Percentiles rank a stretch among this genome's conserved stretches.
Evolutionary conservation across 30 jellyfish, hydroid and myxozoan species (phyloP).

Genomic region (Aurelia coerulea): DNA sequence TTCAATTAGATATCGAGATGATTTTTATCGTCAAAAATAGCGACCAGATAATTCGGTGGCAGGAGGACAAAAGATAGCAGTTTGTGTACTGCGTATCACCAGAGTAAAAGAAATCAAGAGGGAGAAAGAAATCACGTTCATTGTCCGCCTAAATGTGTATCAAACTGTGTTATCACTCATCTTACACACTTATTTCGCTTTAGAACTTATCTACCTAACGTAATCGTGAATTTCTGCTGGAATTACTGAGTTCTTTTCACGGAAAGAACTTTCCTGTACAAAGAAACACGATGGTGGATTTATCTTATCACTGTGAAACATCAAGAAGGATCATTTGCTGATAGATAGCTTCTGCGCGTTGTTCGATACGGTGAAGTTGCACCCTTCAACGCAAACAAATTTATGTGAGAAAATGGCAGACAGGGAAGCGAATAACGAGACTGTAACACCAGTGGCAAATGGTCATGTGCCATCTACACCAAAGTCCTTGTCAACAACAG

Average conservation of each 20-base stretch:
- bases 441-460: conserved; percentile 25
- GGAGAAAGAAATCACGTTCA: not conserved
- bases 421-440: not conserved
- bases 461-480: conserved; percentile 69
- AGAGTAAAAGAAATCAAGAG: not conserved
- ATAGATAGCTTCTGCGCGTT: too few relatives aligned
- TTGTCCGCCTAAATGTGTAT: not conserved
- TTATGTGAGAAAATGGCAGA: too few relatives aligned
- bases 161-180: not conserved
- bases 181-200: conserved; percentile 1
- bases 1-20: not conserved
- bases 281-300: conserved; percentile 1
- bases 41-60: not conserved
- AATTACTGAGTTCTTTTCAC: not conserved
- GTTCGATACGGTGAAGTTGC: too few relatives aligned
- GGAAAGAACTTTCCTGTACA: not conserved
- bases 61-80: not conserved
- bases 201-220: not conserved
- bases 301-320: too few relatives aligned
- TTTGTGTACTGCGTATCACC: not conserved
- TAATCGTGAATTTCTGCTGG: too few relatives aligned
- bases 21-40: not conserved
- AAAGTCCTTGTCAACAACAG: conserved; percentile 34
- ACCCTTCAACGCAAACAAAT: too few relatives aligned
- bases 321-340: too few relatives aligned